These are phyloP conservation scores for Indicator maculatus DNA, from an alignment of 2,113 vertebrate genomes.

Conservation along the genomic window DNA sequence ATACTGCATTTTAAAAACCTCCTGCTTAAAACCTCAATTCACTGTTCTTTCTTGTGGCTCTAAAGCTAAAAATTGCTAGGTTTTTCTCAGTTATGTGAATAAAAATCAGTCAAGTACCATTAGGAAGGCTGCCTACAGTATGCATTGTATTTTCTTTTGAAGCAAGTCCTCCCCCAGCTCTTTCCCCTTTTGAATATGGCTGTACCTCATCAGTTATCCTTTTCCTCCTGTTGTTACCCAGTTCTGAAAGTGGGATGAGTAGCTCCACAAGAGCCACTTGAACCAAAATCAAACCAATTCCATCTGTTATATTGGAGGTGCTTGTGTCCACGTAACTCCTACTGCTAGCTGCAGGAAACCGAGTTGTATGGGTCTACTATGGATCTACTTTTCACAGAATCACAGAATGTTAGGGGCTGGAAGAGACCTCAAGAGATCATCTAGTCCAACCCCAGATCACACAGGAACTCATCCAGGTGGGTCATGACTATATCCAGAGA, in stretches of 20 bases:
- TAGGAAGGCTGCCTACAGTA: slow-evolving; percentile 33
- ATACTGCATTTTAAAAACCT: background rate
- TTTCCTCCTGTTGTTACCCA: background rate
- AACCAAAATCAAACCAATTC: background rate
- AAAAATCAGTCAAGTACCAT: slow-evolving; percentile 33
- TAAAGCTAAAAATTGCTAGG: slow-evolving; percentile 1
- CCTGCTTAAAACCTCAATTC: background rate
- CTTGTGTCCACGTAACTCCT: background rate
- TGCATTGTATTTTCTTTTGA: slow-evolving; percentile 1
- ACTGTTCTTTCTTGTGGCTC: background rate
- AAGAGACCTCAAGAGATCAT: too few species aligned
- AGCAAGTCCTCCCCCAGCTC: slow-evolving; percentile 9
- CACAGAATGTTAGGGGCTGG: too few species aligned
- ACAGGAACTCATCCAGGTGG: too few species aligned
- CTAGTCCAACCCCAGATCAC: too few species aligned
- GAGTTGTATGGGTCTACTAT: background rate
- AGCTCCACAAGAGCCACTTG: background rate
- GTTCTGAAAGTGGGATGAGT: background rate
- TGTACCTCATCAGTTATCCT: background rate
- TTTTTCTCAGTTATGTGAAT: slow-evolving; percentile 34
- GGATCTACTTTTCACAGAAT: too few species aligned
- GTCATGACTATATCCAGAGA: too few species aligned
- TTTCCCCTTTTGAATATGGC: background rate
- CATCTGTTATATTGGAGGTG: accelerated
- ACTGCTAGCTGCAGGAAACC: background rate